These are phyloP conservation scores for Diaprepes abbreviatus DNA, from an alignment of 2,888 invertebrate species.

Conservation along the genomic window DNA sequence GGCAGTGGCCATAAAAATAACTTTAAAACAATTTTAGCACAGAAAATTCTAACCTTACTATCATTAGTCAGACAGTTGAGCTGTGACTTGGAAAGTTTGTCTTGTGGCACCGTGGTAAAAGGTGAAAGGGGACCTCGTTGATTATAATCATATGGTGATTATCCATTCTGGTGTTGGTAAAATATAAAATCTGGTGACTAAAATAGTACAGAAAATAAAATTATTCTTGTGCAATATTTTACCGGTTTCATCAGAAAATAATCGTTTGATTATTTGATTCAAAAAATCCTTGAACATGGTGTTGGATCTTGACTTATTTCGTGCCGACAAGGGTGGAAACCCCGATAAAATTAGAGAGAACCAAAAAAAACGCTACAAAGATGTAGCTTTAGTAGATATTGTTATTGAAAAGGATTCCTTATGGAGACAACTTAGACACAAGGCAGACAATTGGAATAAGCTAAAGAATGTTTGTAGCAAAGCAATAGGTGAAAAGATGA, in stretches of 20 bases:
- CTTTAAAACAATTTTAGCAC: too few species aligned
- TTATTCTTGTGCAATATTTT: not conserved
- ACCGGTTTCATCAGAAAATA: not conserved
- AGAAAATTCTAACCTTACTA: too few species aligned
- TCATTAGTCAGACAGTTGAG: too few species aligned
- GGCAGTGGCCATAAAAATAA: too few species aligned
- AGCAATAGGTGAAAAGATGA: conserved; percentile 97
- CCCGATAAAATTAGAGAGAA: conserved; percentile 93
- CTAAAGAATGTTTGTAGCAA: conserved; percentile 97
- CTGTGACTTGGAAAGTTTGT: too few species aligned
- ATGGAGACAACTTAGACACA: conserved; percentile 93
- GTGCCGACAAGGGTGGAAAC: conserved; percentile 95
- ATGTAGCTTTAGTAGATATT: conserved; percentile 89
- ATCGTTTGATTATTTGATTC: not conserved
- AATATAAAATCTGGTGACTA: too few species aligned
- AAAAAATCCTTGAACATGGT: conserved; percentile 79
- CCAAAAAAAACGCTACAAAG: conserved; percentile 93
- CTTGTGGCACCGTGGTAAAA: too few species aligned
- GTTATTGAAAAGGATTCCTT: conserved; percentile 90
- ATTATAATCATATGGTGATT: too few species aligned
- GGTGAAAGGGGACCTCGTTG: too few species aligned
- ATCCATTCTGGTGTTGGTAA: too few species aligned
- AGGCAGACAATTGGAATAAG: conserved; percentile 95
- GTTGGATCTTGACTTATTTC: conserved; percentile 95
- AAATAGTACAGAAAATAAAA: too few species aligned